Conservation (phyloP, 2,797 vertebrate genomes). For the Tragelaphus eurycerus region DNA sequence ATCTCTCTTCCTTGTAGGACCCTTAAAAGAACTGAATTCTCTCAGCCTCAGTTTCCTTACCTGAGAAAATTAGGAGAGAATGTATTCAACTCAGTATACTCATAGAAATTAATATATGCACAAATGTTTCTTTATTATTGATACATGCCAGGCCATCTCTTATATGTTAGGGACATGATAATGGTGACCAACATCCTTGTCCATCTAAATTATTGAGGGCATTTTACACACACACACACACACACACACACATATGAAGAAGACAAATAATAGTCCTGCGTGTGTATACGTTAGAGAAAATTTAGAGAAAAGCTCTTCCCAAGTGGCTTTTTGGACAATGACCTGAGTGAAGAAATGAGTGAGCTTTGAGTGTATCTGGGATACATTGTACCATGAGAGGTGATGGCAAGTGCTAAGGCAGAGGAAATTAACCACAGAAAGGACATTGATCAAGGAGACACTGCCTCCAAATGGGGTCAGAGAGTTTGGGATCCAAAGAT, state of each 20-base stretch:
- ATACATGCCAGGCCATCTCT: not conserved
- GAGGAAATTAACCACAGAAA: not conserved
- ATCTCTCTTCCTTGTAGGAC: not conserved
- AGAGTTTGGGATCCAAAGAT: not conserved
- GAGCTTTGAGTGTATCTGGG: not conserved
- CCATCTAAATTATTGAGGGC: not conserved
- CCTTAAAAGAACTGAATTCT: not conserved
- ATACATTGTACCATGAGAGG: not conserved
- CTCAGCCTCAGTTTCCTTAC: not conserved
- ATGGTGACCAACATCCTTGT: not conserved
- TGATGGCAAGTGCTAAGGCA: not conserved
- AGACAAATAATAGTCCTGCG: not conserved
- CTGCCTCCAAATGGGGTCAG: not conserved
- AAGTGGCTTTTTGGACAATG: not conserved
- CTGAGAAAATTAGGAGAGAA: not conserved
- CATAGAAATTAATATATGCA: not conserved
- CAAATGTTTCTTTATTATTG: not conserved
- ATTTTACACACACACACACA: not conserved
- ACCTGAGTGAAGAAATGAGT: not conserved
- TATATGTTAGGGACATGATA: too few species aligned
- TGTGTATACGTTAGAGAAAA: not conserved
- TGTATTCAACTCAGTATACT: not conserved
- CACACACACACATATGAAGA: fast-evolving
- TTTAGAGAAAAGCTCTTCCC: not conserved
- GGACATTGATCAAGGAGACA: not conserved